Evolutionary conservation across 2,797 vertebrate species (phyloP).

Genomic region (Pseudomugil tenellus): DNA sequence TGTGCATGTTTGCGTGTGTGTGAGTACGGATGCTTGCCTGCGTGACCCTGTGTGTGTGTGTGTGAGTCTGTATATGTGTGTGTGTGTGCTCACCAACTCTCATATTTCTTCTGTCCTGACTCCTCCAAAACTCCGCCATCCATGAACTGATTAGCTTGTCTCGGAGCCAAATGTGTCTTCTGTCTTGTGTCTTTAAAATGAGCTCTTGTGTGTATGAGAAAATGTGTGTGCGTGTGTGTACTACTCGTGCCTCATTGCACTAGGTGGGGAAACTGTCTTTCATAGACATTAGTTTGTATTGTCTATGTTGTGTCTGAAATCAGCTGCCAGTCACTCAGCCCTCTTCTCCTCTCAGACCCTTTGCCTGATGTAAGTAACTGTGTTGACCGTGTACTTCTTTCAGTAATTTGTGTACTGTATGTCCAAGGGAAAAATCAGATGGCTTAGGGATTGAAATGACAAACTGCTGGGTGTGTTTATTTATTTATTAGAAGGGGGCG

Average conservation of each 20-base stretch:
- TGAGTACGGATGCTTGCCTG: conserved; percentile 66
- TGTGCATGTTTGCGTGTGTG: conserved; percentile 62
- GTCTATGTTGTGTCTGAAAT: conserved; percentile 77
- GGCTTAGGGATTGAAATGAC: conserved; percentile 55
- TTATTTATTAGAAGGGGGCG: conserved; percentile 41
- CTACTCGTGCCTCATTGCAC: conserved; percentile 73
- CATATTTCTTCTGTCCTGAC: conserved; percentile 42
- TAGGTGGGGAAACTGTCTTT: conserved; percentile 66
- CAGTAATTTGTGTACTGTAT: conserved; percentile 79
- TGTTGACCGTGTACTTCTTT: conserved; percentile 80
- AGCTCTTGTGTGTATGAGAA: conserved; percentile 52
- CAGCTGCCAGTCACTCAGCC: conserved; percentile 70
- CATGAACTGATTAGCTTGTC: conserved; percentile 62
- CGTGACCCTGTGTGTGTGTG: conserved; percentile 71
- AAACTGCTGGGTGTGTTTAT: conserved; percentile 63
- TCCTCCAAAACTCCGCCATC: conserved; percentile 36
- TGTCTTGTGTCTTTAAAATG: conserved; percentile 76
- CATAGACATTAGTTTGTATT: conserved; percentile 78
- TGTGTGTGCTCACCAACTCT: conserved; percentile 54
- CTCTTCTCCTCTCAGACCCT: conserved; percentile 54
- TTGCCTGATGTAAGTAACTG: conserved; percentile 79
- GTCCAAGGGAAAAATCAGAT: conserved; percentile 65
- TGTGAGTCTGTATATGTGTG: conserved; percentile 39
- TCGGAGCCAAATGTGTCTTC: conserved; percentile 71
- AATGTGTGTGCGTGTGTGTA: conserved; percentile 57